These are phyloP conservation scores for Morus bassanus DNA, from an alignment of 2,797 vertebrate species.

Conservation along the genomic window DNA sequence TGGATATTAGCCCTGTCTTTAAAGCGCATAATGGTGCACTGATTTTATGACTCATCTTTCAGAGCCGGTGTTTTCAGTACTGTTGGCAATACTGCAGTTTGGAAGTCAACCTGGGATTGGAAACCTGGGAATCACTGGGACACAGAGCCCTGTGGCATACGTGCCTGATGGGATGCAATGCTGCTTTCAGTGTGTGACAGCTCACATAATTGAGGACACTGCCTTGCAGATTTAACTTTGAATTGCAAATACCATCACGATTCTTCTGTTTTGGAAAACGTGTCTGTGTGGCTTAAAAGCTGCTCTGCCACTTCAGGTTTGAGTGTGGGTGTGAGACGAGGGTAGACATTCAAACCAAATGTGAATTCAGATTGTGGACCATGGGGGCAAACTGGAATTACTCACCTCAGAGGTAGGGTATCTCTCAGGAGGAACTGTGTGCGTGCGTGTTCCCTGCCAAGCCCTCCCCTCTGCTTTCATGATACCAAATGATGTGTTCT, in stretches of 20 bases:
- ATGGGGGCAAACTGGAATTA: not conserved
- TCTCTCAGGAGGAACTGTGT: not conserved
- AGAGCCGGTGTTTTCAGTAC: not conserved
- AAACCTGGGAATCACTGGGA: not conserved
- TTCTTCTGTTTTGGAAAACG: not conserved
- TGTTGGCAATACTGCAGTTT: not conserved
- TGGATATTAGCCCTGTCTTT: not conserved
- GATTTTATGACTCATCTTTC: not conserved
- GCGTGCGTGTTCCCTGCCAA: not conserved
- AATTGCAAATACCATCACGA: slow-evolving; percentile 42
- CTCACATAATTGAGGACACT: slow-evolving; percentile 9
- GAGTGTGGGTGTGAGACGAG: not conserved
- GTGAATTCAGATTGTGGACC: not conserved
- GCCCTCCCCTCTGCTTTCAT: not conserved
- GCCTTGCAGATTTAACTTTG: slow-evolving; percentile 14
- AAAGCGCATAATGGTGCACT: not conserved
- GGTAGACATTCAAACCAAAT: not conserved
- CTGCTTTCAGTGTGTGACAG: not conserved
- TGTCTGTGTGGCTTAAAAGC: not conserved
- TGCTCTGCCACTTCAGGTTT: not conserved
- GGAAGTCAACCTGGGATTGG: not conserved
- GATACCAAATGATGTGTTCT: rapidly evolving
- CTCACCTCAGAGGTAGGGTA: not conserved
- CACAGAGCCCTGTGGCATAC: not conserved
- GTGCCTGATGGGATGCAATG: not conserved